phyloP scores from a whole-genome alignment of 2,113 vertebrate genomes.

The Pungitius pungitius region DNA sequence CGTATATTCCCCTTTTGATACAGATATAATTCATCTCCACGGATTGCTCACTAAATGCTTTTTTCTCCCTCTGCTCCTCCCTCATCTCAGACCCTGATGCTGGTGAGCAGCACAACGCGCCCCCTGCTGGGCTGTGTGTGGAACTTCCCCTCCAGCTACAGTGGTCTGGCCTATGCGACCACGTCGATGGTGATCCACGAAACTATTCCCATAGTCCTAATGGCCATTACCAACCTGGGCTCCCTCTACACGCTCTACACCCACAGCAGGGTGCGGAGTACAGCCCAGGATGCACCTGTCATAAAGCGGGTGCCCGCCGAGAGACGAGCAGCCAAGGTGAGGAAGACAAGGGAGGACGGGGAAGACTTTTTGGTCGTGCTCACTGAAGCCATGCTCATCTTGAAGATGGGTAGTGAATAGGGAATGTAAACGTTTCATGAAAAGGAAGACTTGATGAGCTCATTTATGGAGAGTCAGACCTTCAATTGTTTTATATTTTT shows the following conservation, averaged over 20 bases:
- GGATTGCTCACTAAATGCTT: neutral
- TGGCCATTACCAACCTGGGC: slow-evolving; percentile 78
- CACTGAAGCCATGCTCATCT: neutral
- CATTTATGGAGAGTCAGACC: neutral
- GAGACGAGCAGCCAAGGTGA: slow-evolving; percentile 81
- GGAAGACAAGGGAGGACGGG: neutral
- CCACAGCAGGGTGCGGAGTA: slow-evolving; percentile 60
- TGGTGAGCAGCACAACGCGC: slow-evolving; percentile 82
- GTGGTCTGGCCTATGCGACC: slow-evolving; percentile 77
- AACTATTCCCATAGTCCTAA: slow-evolving; percentile 78
- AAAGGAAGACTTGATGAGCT: neutral
- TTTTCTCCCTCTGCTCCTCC: neutral
- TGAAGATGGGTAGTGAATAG: neutral
- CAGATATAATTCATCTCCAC: neutral
- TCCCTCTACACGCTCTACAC: slow-evolving; percentile 80
- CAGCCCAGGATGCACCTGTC: slow-evolving; percentile 31
- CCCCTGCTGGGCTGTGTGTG: slow-evolving; percentile 83
- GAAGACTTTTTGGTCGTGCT: neutral
- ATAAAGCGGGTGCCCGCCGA: slow-evolving; percentile 77
- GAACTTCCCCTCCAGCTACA: slow-evolving; percentile 76
- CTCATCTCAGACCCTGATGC: slow-evolving; percentile 75
- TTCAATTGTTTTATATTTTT: neutral
- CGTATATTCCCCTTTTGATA: neutral
- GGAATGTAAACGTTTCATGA: neutral
- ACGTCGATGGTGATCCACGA: slow-evolving; percentile 84